These are phyloP conservation scores for Campoplex capitator DNA, from an alignment of 2,888 invertebrate species.

Conservation along the genomic window DNA sequence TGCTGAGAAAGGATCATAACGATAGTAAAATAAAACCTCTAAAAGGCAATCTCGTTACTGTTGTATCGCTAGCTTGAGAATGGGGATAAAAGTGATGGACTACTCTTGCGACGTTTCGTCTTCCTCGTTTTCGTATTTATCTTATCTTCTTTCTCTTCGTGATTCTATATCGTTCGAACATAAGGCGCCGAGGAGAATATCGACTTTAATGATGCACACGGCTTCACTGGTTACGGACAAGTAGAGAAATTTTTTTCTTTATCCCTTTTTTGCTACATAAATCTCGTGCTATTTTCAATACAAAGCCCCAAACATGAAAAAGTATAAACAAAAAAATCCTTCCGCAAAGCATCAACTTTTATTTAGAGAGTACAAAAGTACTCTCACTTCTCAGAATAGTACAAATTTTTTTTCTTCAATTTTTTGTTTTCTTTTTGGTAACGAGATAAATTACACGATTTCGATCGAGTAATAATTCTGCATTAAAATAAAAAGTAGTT, in stretches of 20 bases:
- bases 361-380: too few species aligned
- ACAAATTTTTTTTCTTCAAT: too few species aligned
- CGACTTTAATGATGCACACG: slow-evolving; percentile 23
- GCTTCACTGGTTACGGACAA: slow-evolving; percentile 18
- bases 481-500: too few species aligned
- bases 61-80: slow-evolving; percentile 41
- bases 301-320: background rate
- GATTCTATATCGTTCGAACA: slow-evolving; percentile 31
- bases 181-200: background rate
- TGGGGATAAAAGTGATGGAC: slow-evolving; percentile 47
- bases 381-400: too few species aligned
- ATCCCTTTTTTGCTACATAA: background rate
- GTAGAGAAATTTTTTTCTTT: slow-evolving; percentile 37
- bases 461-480: background rate
- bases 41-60: slow-evolving; percentile 55
- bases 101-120: slow-evolving; percentile 18
- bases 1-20: slow-evolving; percentile 32
- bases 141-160: slow-evolving; percentile 9
- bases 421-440: too few species aligned
- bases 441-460: too few species aligned
- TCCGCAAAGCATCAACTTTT: background rate
- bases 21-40: slow-evolving; percentile 55
- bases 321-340: background rate
- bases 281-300: background rate
- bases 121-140: background rate